phyloP scores from a whole-genome alignment of 2,797 vertebrate genomes.

The Passerculus sandwichensis region DNA sequence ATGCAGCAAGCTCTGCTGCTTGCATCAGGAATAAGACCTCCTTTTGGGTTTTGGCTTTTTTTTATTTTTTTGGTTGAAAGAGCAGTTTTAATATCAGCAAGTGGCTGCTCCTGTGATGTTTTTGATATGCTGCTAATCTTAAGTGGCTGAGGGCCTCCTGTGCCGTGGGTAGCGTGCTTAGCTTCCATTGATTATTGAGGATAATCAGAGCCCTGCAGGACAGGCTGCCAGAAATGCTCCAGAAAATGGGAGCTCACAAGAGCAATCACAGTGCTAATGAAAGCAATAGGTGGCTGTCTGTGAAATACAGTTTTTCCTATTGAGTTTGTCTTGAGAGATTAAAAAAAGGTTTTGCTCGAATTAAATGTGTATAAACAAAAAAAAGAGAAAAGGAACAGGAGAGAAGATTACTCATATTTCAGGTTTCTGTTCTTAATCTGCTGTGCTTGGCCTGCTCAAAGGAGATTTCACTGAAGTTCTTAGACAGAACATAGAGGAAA shows the following conservation, averaged over 20 bases:
- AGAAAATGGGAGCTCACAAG: constrained; percentile 12
- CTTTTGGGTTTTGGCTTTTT: not conserved
- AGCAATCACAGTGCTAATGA: constrained; percentile 39
- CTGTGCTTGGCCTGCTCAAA: not conserved
- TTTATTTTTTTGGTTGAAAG: not conserved
- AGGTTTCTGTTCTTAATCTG: not conserved
- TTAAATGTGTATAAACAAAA: not conserved
- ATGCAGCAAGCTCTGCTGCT: not conserved
- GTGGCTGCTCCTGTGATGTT: constrained; percentile 53
- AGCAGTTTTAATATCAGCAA: not conserved
- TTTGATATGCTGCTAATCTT: constrained; percentile 14
- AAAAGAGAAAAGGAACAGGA: not conserved
- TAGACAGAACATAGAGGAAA: not conserved
- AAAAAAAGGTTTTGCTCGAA: not conserved
- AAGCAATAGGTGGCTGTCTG: constrained; percentile 24
- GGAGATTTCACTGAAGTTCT: not conserved
- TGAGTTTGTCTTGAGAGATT: not conserved
- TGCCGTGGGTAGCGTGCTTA: not conserved
- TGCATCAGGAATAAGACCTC: not conserved
- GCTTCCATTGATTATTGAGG: constrained; percentile 17
- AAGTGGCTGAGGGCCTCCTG: not conserved
- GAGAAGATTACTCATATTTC: not conserved
- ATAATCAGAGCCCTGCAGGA: constrained; percentile 57
- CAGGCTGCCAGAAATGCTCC: not conserved
- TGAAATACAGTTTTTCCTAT: not conserved